These are phyloP conservation scores for Trinorchestia longiramus DNA, from an alignment of 1,140 invertebrate genomes.

Conservation along the genomic window DNA sequence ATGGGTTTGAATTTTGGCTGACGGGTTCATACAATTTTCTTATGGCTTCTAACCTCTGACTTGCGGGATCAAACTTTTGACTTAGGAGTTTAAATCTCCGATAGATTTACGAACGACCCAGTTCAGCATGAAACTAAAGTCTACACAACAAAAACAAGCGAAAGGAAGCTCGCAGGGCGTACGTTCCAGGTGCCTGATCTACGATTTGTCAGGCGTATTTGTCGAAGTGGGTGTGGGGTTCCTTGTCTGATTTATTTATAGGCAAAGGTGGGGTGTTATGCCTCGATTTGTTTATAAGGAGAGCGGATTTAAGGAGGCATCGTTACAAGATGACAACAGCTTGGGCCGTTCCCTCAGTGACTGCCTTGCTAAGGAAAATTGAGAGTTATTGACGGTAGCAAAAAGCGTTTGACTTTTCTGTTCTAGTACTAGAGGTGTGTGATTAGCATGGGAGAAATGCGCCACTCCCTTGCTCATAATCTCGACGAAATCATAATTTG, in stretches of 20 bases:
- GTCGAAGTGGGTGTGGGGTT: conserved; percentile 36
- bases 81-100: background rate
- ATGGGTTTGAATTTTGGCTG: background rate
- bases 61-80: background rate
- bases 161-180: conserved; percentile 5
- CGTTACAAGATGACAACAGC: conserved; percentile 14
- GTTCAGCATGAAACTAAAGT: background rate
- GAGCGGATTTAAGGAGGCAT: background rate
- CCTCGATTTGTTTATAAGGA: conserved; percentile 38
- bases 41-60: background rate
- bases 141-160: background rate
- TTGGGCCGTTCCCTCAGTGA: background rate
- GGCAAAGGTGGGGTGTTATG: conserved; percentile 20
- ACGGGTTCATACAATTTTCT: background rate
- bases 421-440: background rate
- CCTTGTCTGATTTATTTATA: conserved; percentile 28
- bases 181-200: background rate
- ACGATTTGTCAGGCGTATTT: conserved; percentile 52
- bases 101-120: background rate
- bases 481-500: background rate
- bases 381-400: conserved; percentile 22
- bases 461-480: conserved; percentile 9
- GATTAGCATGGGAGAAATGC: conserved; percentile 14
- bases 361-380: background rate
- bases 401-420: conserved; percentile 3